Evolutionary conservation across 2,888 invertebrate species (phyloP), one percentile per base, ranked within the genome.

Genomic region (Leptopterna dolabrata): DNA sequence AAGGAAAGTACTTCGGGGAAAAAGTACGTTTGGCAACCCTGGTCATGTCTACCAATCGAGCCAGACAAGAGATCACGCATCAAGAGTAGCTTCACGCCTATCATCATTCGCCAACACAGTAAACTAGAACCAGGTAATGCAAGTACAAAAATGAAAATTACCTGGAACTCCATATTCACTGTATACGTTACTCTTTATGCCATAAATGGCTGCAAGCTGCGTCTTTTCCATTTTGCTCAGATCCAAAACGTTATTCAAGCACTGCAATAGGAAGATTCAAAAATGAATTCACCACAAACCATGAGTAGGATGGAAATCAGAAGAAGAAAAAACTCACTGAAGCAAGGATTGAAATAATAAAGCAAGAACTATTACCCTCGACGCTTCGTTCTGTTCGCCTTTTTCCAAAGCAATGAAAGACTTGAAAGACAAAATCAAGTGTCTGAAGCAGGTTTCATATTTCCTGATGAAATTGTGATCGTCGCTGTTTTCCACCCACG

Each of bases 131-230:
- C 36, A 4, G 36, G 7, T 36, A 4, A 36, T 36, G 2, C 4
- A 36, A 36, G 7, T 36, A 36, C 36, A 36, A 36, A 36, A 36
- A 36, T 4, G 2, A 36, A 36, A 41, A 2, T 47, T 85, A 85
- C 85, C 85, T 85, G 14, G 29, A 71, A 85, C 29, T 29, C 85
- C 85, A 73, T 85, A 85, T 29, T 85, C 85, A 1, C 47, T 9
- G 9, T 73, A 47, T 7, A 85, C 85, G 29, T 47, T 73, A 11
- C 45, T 19, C 27, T 85, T 85, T 1, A 85, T 43, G 1, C 73
- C 85, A 16, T 47, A 47, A 16, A 85, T n/a, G 13, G 85, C 73
- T 3, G 85, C 85, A 14, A 45, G 43, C n/a, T 85, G 73, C 4
- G 76, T 24, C 3, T 45, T 36, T 14, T 30, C 73, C 85, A 85